Conservation (phyloP, 2,797 vertebrate genomes). For the Hylomyscus alleni region DNA sequence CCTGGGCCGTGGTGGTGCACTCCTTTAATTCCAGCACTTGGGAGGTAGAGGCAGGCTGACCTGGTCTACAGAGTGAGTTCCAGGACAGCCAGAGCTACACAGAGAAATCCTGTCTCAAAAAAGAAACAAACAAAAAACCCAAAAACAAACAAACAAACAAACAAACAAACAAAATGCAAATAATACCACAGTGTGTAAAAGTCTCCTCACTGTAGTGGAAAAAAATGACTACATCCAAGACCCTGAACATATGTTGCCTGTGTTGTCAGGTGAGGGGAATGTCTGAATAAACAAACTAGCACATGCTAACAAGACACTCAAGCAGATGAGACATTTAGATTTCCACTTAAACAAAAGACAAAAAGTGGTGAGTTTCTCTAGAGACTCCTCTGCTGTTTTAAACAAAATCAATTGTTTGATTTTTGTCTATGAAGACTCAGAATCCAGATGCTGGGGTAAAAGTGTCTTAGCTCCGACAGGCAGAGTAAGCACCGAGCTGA, state of each 20-base stretch:
- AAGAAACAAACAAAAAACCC: too few species aligned
- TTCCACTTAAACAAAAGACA: background rate
- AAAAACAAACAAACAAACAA: too few species aligned
- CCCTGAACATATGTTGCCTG: background rate
- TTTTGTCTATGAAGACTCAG: background rate
- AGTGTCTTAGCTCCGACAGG: background rate
- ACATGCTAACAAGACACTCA: background rate
- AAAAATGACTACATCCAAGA: conserved; percentile 1
- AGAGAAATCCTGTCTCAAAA: too few species aligned
- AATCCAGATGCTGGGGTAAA: background rate
- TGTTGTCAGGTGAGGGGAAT: background rate
- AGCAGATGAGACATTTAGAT: background rate
- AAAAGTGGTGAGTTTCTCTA: background rate
- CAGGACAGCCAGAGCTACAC: too few species aligned
- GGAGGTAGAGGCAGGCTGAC: too few species aligned
- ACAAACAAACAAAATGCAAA: too few species aligned
- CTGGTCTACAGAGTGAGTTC: too few species aligned
- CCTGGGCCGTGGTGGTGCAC: too few species aligned
- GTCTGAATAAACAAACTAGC: background rate
- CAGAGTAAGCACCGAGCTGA: background rate
- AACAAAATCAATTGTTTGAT: background rate
- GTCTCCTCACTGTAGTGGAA: background rate
- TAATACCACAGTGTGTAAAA: background rate
- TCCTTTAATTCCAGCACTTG: too few species aligned
- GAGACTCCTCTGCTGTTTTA: background rate